Evolutionary conservation across 2,113 vertebrate species (phyloP), one percentile per base, ranked within the genome.

Genomic region (Scophthalmus maximus): DNA sequence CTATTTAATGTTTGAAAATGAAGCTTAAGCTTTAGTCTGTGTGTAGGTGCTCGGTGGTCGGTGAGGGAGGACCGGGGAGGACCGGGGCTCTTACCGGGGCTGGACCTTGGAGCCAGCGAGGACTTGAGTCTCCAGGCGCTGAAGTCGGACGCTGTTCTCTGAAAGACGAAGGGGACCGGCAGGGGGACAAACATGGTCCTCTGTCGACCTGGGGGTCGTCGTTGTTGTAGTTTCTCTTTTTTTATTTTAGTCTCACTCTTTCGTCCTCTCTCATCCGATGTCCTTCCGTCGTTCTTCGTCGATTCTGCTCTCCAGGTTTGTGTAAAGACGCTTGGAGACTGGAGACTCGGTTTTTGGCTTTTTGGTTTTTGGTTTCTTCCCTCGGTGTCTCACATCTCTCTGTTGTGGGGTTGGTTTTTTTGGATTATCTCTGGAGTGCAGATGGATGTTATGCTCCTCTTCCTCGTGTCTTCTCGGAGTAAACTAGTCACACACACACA

Each of bases 111-210:
- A 87, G 92, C 84, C 92, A 93, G 92, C 91, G 94, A 94, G 83
- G 93, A 94, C 92, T 95, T 95, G 89, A 95, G 93, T 89, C 92
- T 93, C 94, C 94, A 95, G 91, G 94, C 93, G 92, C 90, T 93
- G 91, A 93, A 91, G 88, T 95, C 94, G 85, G 93, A 93, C 87
- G 93, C 92, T 88, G 93, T 92, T 94, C 94, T 94, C 93, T 95
- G 94, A 93, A 95, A 95, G 87, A 95, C 93, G 91, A 95, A 94
- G 92, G 93, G 94, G 87, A 92, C 89, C 86, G 93, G 90, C 91
- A 94, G 90, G 86, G 90, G 88, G 86, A 92, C 87, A 84, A 92
- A 93, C 92, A 94, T 91, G 85, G 89, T 92, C 92, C 93, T 91
- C 91, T 88, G 90, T 92, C 89, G 89, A 91, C 88, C 89, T 87